Evolutionary conservation across 2,888 invertebrate genomes (phyloP), one percentile per base, ranked within the genome.

Genomic region (Nomada goodeniana): DNA sequence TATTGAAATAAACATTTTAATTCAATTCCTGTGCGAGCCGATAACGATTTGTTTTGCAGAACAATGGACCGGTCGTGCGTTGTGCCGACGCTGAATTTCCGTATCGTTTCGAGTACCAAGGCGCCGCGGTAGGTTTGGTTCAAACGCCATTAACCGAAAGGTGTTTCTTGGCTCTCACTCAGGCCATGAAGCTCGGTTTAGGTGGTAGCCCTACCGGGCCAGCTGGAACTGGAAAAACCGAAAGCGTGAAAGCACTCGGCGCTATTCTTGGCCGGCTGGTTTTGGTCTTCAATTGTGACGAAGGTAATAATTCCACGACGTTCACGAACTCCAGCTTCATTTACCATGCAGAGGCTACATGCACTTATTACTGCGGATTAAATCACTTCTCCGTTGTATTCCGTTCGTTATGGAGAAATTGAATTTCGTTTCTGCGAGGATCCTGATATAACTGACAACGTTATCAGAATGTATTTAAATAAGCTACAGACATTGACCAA

Each of bases 161-260:
- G 93, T 99, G 99, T 93, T 99, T 99, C 94, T 95, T 99, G 76
- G 99, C 99, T 60, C 95, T 99, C 79, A 99, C 99, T 11, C 99
- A 99, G 95, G 98, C 98, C 2, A 97, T 99, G 96, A 97, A 97
- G 91, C 96, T 99, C 94, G 99, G 99, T 0, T 95, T 99, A 88
- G 99, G 99, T 76, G 99, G 99, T 11, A 99, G 99, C 94, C 99
- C 99, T 0, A 99, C 99, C 91, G 99, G 99, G 0, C 99, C 99
- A 1, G 99, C 99, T 26, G 99, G 99, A 74, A 99, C 99, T 0
- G 99, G 99, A 0, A 99, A 99, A 95, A 99, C 99, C 0, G 99
- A 99, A 94, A 98, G 99, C 29, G 98, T 99, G 0, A 99, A 99
- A 95, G 98, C 99, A 0, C 94, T 99, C 9, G 98, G 98, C 0